Evolutionary conservation across 2,797 vertebrate genomes (phyloP).

Genomic region (Epinephelus awoara): DNA sequence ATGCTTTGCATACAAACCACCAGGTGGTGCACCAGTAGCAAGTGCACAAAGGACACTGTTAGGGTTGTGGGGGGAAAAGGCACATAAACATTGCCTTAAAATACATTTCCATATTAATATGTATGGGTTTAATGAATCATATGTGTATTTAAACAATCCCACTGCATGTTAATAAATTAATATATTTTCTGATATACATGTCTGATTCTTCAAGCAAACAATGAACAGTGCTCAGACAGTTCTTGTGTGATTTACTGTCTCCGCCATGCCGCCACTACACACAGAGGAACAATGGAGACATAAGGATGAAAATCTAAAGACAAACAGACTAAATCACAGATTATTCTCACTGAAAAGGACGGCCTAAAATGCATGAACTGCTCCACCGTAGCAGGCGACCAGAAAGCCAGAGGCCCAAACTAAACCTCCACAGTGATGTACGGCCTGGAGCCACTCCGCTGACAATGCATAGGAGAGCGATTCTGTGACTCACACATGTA

Average conservation of each 20-base stretch:
- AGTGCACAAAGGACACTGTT: constrained; percentile 16
- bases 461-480: constrained; percentile 49
- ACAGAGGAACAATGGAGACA: constrained; percentile 26
- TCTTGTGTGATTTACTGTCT: constrained; percentile 24
- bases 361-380: constrained; percentile 47
- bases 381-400: constrained; percentile 26
- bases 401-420: constrained; percentile 34
- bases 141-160: constrained; percentile 4
- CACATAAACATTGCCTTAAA: constrained; percentile 7
- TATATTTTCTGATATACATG: constrained; percentile 5
- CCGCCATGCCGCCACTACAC: constrained; percentile 13
- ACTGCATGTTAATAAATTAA: background rate
- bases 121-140: background rate
- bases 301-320: constrained; percentile 21
- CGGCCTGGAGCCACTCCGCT: constrained; percentile 39
- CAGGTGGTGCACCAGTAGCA: constrained; percentile 71
- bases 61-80: background rate
- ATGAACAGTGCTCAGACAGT: constrained; percentile 11
- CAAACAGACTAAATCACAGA: constrained; percentile 22
- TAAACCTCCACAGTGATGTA: constrained; percentile 52
- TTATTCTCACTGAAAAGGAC: constrained; percentile 34
- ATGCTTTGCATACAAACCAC: constrained; percentile 53
- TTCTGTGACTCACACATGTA: constrained; percentile 69
- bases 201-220: constrained; percentile 22
- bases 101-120: constrained; percentile 1